Evolutionary conservation across 2,113 vertebrate genomes (phyloP).

Genomic region (Triplophysa siluroides): DNA sequence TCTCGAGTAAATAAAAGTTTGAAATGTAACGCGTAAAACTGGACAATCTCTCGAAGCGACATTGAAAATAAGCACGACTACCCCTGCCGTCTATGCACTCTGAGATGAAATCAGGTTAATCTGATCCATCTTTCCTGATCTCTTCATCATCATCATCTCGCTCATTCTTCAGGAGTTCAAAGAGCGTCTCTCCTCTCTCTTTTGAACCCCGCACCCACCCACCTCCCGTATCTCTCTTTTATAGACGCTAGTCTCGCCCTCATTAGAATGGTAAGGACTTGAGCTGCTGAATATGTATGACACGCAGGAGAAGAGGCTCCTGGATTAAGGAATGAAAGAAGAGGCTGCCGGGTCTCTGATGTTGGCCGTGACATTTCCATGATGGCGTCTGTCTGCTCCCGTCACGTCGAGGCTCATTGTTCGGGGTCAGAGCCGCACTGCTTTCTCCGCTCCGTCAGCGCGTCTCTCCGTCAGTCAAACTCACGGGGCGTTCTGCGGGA

Average conservation of each 20-base stretch:
- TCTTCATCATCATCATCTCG: background rate
- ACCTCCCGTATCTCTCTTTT: slow-evolving; percentile 17
- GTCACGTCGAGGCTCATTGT: slow-evolving; percentile 4
- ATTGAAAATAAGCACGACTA: background rate
- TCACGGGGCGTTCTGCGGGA: slow-evolving; percentile 2
- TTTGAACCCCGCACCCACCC: slow-evolving; percentile 11
- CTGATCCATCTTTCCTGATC: background rate
- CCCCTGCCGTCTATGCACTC: background rate
- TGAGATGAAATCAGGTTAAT: background rate
- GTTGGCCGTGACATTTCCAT: slow-evolving; percentile 34
- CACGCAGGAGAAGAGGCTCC: slow-evolving; percentile 24
- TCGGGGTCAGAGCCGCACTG: slow-evolving; percentile 20
- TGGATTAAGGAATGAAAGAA: slow-evolving; percentile 45
- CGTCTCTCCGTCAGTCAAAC: slow-evolving; percentile 5
- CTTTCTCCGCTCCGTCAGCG: slow-evolving; percentile 6
- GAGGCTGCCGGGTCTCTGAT: slow-evolving; percentile 32
- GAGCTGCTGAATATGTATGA: slow-evolving; percentile 56
- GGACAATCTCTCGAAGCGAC: background rate
- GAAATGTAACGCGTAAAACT: background rate
- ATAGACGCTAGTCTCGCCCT: slow-evolving; percentile 33
- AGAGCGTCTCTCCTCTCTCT: slow-evolving; percentile 20
- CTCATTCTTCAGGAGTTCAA: slow-evolving; percentile 42
- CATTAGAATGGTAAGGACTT: slow-evolving; percentile 48
- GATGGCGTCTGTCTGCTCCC: slow-evolving; percentile 30
- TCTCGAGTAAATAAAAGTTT: background rate